phyloP scores from a whole-genome alignment of 92 coral and sea anemone species.

The Paragorgia papillata region DNA sequence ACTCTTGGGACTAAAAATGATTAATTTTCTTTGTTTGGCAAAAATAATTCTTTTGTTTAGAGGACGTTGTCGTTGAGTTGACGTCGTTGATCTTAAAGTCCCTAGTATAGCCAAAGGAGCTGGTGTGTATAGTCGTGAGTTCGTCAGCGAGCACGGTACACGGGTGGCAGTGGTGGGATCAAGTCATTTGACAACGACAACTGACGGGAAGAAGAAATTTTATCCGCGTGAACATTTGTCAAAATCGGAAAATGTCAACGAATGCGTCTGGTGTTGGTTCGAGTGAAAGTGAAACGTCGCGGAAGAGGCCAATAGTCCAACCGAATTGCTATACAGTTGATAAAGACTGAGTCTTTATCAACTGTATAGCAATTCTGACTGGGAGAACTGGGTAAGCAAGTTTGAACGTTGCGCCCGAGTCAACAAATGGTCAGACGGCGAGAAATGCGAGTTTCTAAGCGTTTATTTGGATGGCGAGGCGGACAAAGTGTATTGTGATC shows the following conservation, averaged over 20 bases:
- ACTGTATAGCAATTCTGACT: too few species aligned
- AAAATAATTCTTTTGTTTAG: too few species aligned
- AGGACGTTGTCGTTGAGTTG: too few species aligned
- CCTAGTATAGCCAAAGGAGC: too few species aligned
- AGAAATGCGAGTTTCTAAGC: slow-evolving; percentile 1
- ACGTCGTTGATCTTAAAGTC: too few species aligned
- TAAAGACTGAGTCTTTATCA: too few species aligned
- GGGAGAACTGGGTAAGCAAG: slow-evolving; percentile 9
- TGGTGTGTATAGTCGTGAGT: too few species aligned
- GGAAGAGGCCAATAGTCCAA: slow-evolving; percentile 11
- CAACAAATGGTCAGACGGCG: slow-evolving; percentile 2
- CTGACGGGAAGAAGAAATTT: neutral
- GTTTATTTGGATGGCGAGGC: slow-evolving; percentile 12
- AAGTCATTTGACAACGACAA: neutral
- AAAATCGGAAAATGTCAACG: neutral
- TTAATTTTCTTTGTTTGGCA: too few species aligned
- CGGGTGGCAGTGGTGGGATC: slow-evolving; percentile 13
- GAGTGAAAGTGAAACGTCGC: neutral
- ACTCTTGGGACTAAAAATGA: too few species aligned
- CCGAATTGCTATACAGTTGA: neutral
- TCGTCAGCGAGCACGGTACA: neutral
- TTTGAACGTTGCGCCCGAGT: slow-evolving; percentile 6
- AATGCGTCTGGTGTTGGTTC: neutral
- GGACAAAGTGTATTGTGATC: slow-evolving; percentile 17
- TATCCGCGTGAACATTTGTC: neutral